Conservation (phyloP, 2,113 vertebrate species). For the Andinoacara biseriatus region DNA sequence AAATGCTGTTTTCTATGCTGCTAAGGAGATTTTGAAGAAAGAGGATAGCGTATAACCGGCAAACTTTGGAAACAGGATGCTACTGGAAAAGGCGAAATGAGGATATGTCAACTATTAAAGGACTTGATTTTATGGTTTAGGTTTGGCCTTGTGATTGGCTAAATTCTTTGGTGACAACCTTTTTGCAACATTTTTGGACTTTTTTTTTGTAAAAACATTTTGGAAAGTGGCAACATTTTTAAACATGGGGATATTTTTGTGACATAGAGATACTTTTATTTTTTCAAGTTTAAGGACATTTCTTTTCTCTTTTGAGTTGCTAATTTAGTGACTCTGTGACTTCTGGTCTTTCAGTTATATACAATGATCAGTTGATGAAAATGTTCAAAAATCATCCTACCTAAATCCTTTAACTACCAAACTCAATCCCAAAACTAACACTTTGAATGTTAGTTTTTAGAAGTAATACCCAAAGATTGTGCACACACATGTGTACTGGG, state of each 20-base stretch:
- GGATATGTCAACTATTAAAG: neutral
- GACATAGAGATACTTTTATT: neutral
- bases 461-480: neutral
- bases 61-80: neutral
- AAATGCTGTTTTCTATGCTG: neutral
- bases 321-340: neutral
- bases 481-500: neutral
- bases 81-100: neutral
- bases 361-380: neutral
- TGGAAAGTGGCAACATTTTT: neutral
- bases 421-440: neutral
- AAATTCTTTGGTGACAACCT: neutral
- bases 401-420: neutral
- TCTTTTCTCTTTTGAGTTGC: neutral
- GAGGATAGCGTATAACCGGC: neutral
- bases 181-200: neutral
- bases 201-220: neutral
- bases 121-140: neutral
- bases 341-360: neutral
- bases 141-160: neutral
- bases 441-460: neutral
- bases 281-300: neutral
- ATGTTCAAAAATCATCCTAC: neutral
- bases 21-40: neutral
- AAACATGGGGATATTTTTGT: neutral